phyloP scores from a whole-genome alignment of 2,888 invertebrate genomes.

The Anthophora plumipes region DNA sequence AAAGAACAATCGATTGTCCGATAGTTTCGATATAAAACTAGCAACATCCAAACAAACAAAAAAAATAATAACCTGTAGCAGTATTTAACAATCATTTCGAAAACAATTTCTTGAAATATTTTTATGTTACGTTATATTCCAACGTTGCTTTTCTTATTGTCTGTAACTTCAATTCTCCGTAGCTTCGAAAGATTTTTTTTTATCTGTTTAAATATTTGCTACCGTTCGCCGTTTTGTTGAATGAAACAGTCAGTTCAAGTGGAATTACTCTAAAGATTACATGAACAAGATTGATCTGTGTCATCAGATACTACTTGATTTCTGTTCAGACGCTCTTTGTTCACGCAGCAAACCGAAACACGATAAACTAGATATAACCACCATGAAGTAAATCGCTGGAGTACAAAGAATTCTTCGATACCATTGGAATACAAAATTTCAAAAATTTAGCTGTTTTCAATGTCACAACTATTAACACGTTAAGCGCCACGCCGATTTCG shows the following conservation, averaged over 20 bases:
- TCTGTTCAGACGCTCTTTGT: neutral
- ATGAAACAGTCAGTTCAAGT: conserved; percentile 13
- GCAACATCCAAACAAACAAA: neutral
- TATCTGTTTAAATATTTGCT: conserved; percentile 30
- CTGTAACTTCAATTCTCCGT: neutral
- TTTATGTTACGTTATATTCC: neutral
- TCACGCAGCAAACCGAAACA: neutral
- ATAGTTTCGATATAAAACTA: conserved; percentile 4
- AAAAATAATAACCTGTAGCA: neutral
- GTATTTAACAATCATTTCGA: neutral
- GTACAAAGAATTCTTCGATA: neutral
- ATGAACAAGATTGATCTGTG: conserved; percentile 34
- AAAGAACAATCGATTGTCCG: conserved; percentile 43
- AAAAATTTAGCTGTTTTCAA: neutral
- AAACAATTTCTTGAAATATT: neutral
- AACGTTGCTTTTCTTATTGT: neutral
- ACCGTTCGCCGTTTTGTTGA: conserved; percentile 7
- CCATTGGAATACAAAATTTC: neutral
- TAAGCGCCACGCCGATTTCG: too few species aligned
- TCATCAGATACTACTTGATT: conserved; percentile 26
- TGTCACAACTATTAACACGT: too few species aligned
- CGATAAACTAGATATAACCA: neutral
- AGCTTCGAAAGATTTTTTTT: neutral
- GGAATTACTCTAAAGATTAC: conserved; percentile 34
- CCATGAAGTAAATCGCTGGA: neutral